Base-by-base conservation (phyloP, 2,797 vertebrate species). In the Sphaeramia orbicularis region DNA sequence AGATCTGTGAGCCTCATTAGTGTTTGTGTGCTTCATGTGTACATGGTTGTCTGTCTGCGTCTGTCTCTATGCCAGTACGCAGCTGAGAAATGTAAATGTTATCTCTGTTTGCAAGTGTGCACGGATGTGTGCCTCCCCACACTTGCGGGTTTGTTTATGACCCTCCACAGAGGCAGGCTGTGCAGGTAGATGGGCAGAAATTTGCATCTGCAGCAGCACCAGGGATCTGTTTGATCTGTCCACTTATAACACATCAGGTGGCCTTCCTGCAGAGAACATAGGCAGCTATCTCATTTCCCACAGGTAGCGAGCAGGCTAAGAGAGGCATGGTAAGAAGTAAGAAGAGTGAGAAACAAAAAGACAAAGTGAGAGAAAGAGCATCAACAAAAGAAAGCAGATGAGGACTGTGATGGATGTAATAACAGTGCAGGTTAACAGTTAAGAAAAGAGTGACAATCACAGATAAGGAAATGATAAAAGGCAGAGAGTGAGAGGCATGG, bases 141-240 rank as follows among this genome's bases (percentile, higher is more conserved):
- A 24, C 32, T 40, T 40, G 45, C 19, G 58, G 43, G 54, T 74
- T 42, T 76, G 78, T 49, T 52, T 72, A 58, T 78, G 56, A 64
- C 57, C 68, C 69, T 80, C 71, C 40, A 49, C 70, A 13, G 45
- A 51, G 62, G 61, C 52, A 21, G 79, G 62, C 73, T 71, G 7
- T 45, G 47, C 76, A 66, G 64, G 63, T 56, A 63, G 75, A 76
- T 58, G n/a, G 66, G 71, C 50, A 65, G 62, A 76, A 71, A 87
- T 88, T 87, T 85, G 86, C 87, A 89, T 87, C 30, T 1, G 66
- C 62, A 60, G 55, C 27, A 66, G 64, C 54, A 24, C 18, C 11
- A 2, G 43, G 41, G 69, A 70, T 83, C 68, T 82, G 74, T 88
- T 88, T 88, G 85, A 91, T 90, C 72, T 65, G 73, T 82, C 75